phyloP scores from a whole-genome alignment of 2,113 vertebrate species.

The Nannobrachium achirus region DNA sequence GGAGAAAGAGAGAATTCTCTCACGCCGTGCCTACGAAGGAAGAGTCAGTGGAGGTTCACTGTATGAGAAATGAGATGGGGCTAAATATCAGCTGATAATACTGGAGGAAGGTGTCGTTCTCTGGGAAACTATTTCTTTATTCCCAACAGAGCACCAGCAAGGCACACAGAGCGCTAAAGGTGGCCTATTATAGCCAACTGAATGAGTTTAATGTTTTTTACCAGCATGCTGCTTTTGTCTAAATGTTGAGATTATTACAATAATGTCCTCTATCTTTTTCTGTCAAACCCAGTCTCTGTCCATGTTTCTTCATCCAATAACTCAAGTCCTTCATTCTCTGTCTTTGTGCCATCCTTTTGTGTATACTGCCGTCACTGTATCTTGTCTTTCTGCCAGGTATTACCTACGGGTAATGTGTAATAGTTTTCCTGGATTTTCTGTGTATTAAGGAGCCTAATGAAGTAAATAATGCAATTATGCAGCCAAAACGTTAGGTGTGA shows the following conservation, averaged over 20 bases:
- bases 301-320: too few relatives aligned
- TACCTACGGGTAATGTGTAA: neutral
- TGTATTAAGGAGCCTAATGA: neutral
- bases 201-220: too few relatives aligned
- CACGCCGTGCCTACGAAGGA: neutral
- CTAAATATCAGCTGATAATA: neutral
- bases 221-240: neutral
- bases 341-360: too few relatives aligned
- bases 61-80: neutral
- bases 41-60: slow-evolving; percentile 16
- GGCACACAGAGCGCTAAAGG: too few relatives aligned
- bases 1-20: slow-evolving; percentile 8
- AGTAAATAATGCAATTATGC: slow-evolving; percentile 47
- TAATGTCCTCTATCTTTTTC: slow-evolving; percentile 15
- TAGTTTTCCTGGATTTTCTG: neutral
- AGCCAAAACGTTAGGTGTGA: slow-evolving; percentile 10
- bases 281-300: neutral
- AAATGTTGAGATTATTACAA: neutral
- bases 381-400: neutral
- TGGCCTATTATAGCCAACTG: too few relatives aligned
- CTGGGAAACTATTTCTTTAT: neutral
- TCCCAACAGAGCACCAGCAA: neutral
- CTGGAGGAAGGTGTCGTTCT: neutral
- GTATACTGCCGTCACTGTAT: too few relatives aligned
- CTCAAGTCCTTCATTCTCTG: too few relatives aligned